Conservation (phyloP, 2,888 invertebrate species). For the Pachymerium ferrugineum region DNA sequence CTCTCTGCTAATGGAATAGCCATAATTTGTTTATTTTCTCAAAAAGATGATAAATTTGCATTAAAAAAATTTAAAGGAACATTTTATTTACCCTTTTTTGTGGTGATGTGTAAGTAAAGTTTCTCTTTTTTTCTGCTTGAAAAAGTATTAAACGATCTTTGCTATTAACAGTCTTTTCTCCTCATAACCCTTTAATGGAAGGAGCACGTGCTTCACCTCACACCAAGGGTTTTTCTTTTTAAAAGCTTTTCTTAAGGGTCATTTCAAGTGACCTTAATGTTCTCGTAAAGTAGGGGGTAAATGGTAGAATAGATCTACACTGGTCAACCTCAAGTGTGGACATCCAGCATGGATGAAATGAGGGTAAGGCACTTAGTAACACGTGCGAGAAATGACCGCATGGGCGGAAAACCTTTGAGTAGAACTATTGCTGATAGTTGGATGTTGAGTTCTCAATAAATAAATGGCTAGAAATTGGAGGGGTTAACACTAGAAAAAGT, state of each 20-base stretch:
- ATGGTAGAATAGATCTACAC: neutral
- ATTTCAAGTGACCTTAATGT: neutral
- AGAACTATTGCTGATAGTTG: neutral
- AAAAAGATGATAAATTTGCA: too few species aligned
- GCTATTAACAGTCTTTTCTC: neutral
- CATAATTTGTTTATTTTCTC: too few species aligned
- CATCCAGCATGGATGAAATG: neutral
- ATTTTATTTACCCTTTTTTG: too few species aligned
- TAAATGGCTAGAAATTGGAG: neutral
- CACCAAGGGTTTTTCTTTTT: neutral
- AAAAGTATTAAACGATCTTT: neutral
- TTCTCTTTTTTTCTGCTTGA: neutral
- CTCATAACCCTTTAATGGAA: neutral
- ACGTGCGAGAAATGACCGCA: conserved; percentile 6
- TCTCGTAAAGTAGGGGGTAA: neutral
- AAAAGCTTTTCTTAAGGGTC: neutral
- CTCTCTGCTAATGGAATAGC: too few species aligned
- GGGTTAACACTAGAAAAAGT: too few species aligned
- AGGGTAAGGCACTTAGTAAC: neutral
- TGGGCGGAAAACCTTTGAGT: neutral
- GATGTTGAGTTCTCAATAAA: neutral
- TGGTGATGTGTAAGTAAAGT: too few species aligned
- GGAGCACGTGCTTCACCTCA: neutral
- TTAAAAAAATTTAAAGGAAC: too few species aligned
- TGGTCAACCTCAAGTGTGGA: neutral